Percentiles rank a stretch among this genome's conserved stretches.
phyloP scores from a whole-genome alignment of 2,797 vertebrate genomes.

The Echeneis naucrates region DNA sequence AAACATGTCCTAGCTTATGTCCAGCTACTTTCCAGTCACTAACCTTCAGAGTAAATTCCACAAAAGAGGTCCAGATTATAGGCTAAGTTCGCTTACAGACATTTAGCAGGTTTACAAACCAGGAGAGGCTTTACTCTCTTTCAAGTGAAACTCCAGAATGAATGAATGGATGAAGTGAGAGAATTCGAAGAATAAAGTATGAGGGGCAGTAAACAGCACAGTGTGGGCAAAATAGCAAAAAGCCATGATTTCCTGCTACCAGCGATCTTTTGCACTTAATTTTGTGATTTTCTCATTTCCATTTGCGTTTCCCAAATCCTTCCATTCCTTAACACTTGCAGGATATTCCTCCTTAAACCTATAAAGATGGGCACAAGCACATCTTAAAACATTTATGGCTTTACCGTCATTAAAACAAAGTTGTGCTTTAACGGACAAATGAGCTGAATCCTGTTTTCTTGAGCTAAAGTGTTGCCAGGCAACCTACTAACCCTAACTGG shows the following conservation, averaged over 20 bases:
- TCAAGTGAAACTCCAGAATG: background rate
- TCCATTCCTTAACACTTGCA: constrained; percentile 40
- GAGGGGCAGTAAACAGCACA: background rate
- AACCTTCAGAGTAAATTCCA: too few species aligned
- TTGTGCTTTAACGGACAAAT: constrained; percentile 40
- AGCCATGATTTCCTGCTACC: constrained; percentile 16
- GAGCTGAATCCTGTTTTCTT: constrained; percentile 18
- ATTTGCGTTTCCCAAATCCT: constrained; percentile 37
- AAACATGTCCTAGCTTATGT: background rate
- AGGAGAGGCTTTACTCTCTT: background rate
- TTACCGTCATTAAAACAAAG: constrained; percentile 45
- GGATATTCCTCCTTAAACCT: constrained; percentile 44
- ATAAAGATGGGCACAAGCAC: constrained; percentile 52
- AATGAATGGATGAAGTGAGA: background rate
- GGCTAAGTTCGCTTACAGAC: background rate
- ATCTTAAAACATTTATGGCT: constrained; percentile 69
- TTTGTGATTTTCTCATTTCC: constrained; percentile 20
- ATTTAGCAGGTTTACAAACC: too few species aligned
- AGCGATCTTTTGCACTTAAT: constrained; percentile 23
- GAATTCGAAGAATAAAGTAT: background rate
- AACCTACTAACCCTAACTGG: constrained; percentile 37
- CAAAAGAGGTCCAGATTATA: too few species aligned
- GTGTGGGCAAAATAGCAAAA: background rate
- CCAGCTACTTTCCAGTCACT: too few species aligned
- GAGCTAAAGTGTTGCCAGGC: constrained; percentile 29